Conservation (phyloP, 37 sponge, comb jelly and placozoan species). For the Aplysina aerophoba region DNA sequence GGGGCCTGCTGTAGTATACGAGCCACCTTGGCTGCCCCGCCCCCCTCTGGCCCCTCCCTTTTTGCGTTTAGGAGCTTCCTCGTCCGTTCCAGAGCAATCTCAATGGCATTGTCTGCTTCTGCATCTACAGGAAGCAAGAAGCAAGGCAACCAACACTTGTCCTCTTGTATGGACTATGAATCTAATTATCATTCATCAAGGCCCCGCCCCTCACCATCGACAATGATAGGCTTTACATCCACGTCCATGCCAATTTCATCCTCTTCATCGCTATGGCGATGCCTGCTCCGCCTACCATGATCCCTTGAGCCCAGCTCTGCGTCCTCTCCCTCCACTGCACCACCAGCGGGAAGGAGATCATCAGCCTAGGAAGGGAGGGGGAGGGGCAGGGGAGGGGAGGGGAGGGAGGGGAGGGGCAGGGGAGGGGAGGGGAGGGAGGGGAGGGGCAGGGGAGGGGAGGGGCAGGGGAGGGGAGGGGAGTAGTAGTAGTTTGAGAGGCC, state of each 20-base stretch:
- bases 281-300: background rate
- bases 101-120: conserved; percentile 51
- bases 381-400: background rate
- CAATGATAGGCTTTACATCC: background rate
- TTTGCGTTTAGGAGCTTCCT: conserved; percentile 45
- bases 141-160: background rate
- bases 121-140: background rate
- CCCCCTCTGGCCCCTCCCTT: background rate
- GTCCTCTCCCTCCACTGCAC: background rate
- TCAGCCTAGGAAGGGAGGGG: conserved; percentile 9
- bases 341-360: conserved; percentile 5
- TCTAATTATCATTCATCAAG: background rate
- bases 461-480: conserved; percentile 14
- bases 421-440: background rate
- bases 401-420: background rate
- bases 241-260: background rate
- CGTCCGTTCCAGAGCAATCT: conserved; percentile 56
- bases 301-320: background rate
- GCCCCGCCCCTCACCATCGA: background rate
- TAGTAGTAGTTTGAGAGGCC: no score
- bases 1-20: conserved; percentile 46
- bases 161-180: conserved; percentile 17
- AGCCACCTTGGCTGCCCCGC: conserved; percentile 58
- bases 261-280: background rate
- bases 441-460: background rate